Conservation (phyloP, 2,797 vertebrate genomes). For the Tokudaia tokunoshimensis region DNA sequence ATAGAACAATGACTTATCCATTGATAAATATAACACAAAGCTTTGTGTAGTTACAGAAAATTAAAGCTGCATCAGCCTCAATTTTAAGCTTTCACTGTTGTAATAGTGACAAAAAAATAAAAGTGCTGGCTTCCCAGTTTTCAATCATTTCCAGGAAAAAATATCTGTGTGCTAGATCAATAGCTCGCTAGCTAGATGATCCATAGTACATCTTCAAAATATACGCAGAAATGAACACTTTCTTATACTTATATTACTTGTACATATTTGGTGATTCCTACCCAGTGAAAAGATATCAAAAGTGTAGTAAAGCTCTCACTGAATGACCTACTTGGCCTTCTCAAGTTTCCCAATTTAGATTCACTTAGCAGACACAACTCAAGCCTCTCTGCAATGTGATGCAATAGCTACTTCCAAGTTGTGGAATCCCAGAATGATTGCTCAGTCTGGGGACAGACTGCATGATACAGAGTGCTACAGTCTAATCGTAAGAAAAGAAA, state of each 20-base stretch:
- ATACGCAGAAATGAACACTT: not conserved
- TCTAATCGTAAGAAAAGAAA: not conserved
- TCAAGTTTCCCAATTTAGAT: constrained; percentile 4
- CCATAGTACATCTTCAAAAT: constrained; percentile 6
- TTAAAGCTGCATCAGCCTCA: constrained; percentile 17
- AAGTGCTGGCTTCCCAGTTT: constrained; percentile 33
- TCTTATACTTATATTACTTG: constrained; percentile 18
- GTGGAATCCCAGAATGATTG: not conserved
- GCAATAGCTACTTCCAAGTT: not conserved
- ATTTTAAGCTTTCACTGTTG: constrained; percentile 9
- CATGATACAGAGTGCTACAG: not conserved
- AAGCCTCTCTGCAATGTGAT: not conserved
- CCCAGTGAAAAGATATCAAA: constrained; percentile 10
- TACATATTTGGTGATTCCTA: constrained; percentile 33
- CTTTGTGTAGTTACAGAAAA: constrained; percentile 56
- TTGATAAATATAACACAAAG: not conserved
- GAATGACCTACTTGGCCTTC: not conserved
- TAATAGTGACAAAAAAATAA: not conserved
- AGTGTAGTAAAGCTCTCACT: not conserved
- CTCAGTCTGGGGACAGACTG: not conserved
- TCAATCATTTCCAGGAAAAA: constrained; percentile 1
- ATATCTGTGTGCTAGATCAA: not conserved
- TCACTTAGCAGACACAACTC: not conserved
- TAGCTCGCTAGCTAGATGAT: not conserved
- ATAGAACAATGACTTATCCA: constrained; percentile 39